Evolutionary conservation across 2,888 invertebrate genomes (phyloP).

Genomic region (Hecatera dysodea): DNA sequence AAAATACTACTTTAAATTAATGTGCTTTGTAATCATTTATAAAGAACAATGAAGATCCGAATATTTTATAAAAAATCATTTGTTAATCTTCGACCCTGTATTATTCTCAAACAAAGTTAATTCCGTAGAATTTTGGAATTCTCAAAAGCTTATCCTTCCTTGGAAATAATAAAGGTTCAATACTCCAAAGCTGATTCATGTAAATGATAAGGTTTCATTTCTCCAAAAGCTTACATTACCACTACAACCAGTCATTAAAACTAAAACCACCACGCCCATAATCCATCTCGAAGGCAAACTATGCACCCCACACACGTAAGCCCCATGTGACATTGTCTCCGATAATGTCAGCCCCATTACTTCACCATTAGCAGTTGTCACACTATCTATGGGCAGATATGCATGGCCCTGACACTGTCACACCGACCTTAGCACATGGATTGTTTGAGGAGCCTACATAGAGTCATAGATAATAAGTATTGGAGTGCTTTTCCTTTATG

Average conservation of each 20-base stretch:
- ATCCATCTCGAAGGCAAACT: slow-evolving; percentile 23
- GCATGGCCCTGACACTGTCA: slow-evolving; percentile 46
- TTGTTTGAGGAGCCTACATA: slow-evolving; percentile 20
- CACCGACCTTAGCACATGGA: slow-evolving; percentile 7
- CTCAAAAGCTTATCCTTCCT: no score
- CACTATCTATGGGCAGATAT: slow-evolving; percentile 55
- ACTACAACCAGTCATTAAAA: slow-evolving; percentile 1
- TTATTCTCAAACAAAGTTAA: background rate
- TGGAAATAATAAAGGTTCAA: no score
- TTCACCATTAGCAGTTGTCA: slow-evolving; percentile 36
- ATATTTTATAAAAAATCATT: background rate
- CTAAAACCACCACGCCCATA: slow-evolving; percentile 14
- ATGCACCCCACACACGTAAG: slow-evolving; percentile 45
- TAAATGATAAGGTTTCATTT: background rate
- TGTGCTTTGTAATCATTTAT: no score
- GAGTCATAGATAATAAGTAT: slow-evolving; percentile 6
- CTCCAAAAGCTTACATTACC: background rate
- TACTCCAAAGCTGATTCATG: background rate
- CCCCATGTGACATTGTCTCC: slow-evolving; percentile 46
- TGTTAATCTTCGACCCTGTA: background rate
- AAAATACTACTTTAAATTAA: background rate
- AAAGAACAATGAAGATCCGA: background rate
- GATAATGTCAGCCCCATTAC: slow-evolving; percentile 54
- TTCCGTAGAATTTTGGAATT: background rate
- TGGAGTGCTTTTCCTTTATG: slow-evolving; percentile 9